A percentile compares a stretch with the other conserved stretches of the same genome.
phyloP scores from a whole-genome alignment of 1,140 invertebrate genomes.

The Dreissena polymorpha region DNA sequence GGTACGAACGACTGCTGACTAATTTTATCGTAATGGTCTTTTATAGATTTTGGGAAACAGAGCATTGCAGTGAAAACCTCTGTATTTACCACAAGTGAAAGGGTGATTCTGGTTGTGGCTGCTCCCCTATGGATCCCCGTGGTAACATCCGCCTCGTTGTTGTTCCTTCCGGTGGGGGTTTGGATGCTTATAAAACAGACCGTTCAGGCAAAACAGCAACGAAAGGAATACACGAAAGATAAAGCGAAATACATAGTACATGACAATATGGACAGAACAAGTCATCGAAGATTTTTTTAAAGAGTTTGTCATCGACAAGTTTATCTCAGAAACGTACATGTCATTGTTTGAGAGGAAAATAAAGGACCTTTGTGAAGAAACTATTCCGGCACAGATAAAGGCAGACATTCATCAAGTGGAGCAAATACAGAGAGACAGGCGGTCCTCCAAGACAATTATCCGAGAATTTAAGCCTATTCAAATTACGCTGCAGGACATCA shows the following conservation, averaged over 20 bases:
- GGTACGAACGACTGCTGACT: too few species aligned
- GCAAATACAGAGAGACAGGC: conserved; percentile 54
- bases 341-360: conserved; percentile 50
- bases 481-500: conserved; percentile 35
- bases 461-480: conserved; percentile 52
- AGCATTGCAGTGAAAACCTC: not conserved
- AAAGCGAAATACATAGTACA: conserved; percentile 51
- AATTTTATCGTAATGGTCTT: too few species aligned
- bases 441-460: conserved; percentile 46
- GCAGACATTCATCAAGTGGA: conserved; percentile 54
- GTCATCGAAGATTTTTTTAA: conserved; percentile 35
- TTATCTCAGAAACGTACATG: conserved; percentile 54
- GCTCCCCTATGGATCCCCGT: conserved; percentile 61
- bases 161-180: conserved; percentile 58
- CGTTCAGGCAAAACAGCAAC: conserved; percentile 16
- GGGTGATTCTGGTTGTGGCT: conserved; percentile 54
- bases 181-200: conserved; percentile 54
- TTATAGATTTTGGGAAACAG: too few species aligned
- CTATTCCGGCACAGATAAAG: conserved; percentile 59
- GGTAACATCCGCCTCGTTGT: conserved; percentile 49
- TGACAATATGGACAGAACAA: conserved; percentile 53
- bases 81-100: conserved; percentile 59
- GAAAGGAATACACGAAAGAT: conserved; percentile 33
- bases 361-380: conserved; percentile 51
- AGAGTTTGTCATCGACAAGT: conserved; percentile 24